Conservation (phyloP, 2,797 vertebrate genomes). For the Rhinichthys osculus region DNA sequence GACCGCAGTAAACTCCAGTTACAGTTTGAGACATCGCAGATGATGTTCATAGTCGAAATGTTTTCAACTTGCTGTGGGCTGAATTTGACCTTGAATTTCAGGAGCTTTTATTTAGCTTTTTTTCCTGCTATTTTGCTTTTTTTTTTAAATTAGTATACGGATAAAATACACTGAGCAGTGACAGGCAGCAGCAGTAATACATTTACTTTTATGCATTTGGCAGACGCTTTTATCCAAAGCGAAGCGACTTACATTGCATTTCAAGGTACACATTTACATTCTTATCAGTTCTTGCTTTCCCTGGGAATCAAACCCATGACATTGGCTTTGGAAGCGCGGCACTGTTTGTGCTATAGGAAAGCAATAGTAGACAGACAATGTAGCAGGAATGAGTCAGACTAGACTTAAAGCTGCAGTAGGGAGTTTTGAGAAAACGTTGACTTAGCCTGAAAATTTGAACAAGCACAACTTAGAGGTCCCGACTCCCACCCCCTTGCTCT, state of each 20-base stretch:
- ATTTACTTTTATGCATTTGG: no score
- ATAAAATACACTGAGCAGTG: not conserved
- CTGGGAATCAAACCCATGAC: no score
- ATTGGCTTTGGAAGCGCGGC: no score
- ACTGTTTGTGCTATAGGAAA: no score
- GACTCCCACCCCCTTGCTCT: no score
- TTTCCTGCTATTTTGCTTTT: not conserved
- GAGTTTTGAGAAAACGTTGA: no score
- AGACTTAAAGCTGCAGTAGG: not conserved
- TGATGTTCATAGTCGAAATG: not conserved
- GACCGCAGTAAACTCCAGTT: conserved; percentile 49
- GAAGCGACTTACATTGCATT: no score
- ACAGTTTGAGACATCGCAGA: not conserved
- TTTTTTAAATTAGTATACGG: not conserved
- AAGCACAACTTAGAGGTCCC: no score
- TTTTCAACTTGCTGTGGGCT: not conserved
- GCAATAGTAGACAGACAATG: not conserved
- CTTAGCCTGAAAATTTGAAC: no score
- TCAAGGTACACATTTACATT: no score
- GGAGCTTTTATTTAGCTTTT: not conserved
- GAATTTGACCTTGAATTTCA: not conserved
- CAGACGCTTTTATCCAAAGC: no score
- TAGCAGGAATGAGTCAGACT: not conserved
- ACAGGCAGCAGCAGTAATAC: not conserved
- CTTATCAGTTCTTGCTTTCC: no score